Conservation (phyloP, 2,113 vertebrate genomes). For the Nasalis larvatus region DNA sequence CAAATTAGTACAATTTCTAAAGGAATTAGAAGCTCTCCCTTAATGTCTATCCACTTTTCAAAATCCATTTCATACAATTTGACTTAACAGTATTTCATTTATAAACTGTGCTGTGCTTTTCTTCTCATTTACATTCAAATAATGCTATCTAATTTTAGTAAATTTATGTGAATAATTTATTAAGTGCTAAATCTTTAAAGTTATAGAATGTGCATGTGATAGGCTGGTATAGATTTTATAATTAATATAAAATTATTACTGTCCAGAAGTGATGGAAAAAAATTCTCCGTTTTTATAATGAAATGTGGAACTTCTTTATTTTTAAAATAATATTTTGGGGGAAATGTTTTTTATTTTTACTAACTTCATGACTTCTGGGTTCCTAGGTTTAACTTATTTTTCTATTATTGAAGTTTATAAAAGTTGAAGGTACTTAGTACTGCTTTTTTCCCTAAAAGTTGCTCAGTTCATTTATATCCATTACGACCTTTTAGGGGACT, state of each 20-base stretch:
- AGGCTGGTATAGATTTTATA: constrained; percentile 2
- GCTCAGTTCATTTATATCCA: constrained; percentile 1
- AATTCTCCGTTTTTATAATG: neutral
- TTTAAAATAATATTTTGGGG: neutral
- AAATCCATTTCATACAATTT: neutral
- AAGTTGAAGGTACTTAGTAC: neutral
- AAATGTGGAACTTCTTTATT: neutral
- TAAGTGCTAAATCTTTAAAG: constrained; percentile 34
- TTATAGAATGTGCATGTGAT: constrained; percentile 22
- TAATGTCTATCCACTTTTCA: neutral
- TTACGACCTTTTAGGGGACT: constrained; percentile 26
- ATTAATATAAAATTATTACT: constrained; percentile 15
- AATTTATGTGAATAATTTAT: constrained; percentile 1
- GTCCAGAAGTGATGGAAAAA: neutral
- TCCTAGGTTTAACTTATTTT: constrained; percentile 45
- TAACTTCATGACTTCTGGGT: neutral
- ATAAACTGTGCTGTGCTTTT: neutral
- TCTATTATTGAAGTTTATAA: neutral
- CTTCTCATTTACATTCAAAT: constrained; percentile 20
- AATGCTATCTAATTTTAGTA: neutral
- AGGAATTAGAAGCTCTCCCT: neutral
- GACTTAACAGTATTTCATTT: constrained; percentile 15
- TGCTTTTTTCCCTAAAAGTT: neutral
- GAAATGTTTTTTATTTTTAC: neutral
- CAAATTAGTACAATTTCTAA: neutral